Evolutionary conservation across 2,888 invertebrate species (phyloP), one percentile per base, ranked within the genome.

Genomic region (Drosophila ezoana): DNA sequence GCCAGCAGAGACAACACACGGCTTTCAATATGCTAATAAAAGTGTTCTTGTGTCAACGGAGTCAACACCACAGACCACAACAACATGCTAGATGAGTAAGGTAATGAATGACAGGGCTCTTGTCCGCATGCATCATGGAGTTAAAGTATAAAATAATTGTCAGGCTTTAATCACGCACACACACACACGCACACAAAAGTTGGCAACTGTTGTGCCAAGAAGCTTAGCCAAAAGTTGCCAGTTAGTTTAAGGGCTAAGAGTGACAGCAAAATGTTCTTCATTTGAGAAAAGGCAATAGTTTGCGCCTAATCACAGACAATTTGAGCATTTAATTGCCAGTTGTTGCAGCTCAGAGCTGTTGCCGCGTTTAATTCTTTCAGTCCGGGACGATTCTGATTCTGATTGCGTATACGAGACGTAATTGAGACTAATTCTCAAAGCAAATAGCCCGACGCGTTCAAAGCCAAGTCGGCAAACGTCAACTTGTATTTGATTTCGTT

Each of bases 371-470:
- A 41, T 41, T 52, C 48, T 20, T 33, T 18, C 40, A 44, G 64
- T 67, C 60, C 60, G 60, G 51, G 48, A 66, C 41, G 51, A 43
- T 44, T 60, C 35, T 49, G 44, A 38, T 13, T 56, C 38, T 16
- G 18, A 35, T 14, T 53, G 48, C 28, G 45, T 63, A 32, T 47
- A 35, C 37, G 59, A 53, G 20, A 18, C 76, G 87, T 87, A 87
- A 83, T 83, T 87, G 87, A 81, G 74, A 74, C 87, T 87, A 85
- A 83, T 87, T 83, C 67, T 69, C 69, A 87, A 85, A 85, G 82
- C 57, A 78, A 84, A 75, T 62, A 62, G 56, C 60, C 61, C 60
- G 63, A 64, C 57, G 53, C 61, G 53, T 62, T 71, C 44, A 64
- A 49, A 54, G 68, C 54, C 68, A 65, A 71, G 59, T 53, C 56